Percentiles rank a stretch among this genome's conserved stretches.
Evolutionary conservation across 1,140 invertebrate genomes (phyloP).

Genomic region (Zaprionus vittiger): DNA sequence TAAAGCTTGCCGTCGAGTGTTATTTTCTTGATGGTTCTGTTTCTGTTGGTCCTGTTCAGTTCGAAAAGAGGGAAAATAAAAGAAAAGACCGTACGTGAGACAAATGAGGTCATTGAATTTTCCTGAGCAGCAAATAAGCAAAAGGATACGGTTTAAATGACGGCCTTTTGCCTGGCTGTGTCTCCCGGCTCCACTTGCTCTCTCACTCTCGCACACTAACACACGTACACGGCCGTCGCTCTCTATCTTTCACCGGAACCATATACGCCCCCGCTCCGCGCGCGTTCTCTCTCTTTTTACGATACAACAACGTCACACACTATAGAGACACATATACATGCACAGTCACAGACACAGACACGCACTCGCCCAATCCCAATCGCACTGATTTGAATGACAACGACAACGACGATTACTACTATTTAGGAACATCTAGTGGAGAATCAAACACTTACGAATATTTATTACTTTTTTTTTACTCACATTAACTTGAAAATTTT

Average conservation of each 20-base stretch:
- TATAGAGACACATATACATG: conserved; percentile 39
- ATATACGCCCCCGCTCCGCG: conserved; percentile 48
- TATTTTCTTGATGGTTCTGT: conserved; percentile 37
- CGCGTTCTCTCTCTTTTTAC: conserved; percentile 55
- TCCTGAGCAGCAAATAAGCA: conserved; percentile 36
- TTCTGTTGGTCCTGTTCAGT: conserved; percentile 52
- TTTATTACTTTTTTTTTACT: conserved; percentile 36
- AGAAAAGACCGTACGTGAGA: conserved; percentile 69
- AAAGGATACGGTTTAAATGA: conserved; percentile 55
- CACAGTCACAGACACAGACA: conserved; percentile 35
- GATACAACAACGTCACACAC: conserved; percentile 67
- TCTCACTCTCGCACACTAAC: conserved; percentile 22
- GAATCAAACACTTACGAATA: conserved; percentile 20
- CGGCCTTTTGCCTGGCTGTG: conserved; percentile 27
- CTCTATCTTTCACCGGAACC: conserved; percentile 60
- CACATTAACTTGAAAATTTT: conserved; percentile 73
- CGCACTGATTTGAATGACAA: conserved; percentile 56
- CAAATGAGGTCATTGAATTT: conserved; percentile 83
- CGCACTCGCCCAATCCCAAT: conserved; percentile 49
- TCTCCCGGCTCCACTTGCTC: conserved; percentile 44
- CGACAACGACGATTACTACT: conserved; percentile 48
- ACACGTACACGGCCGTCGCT: conserved; percentile 20
- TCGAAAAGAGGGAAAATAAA: conserved; percentile 43
- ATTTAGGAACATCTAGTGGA: conserved; percentile 30
- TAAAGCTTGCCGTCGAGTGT: conserved; percentile 47